Evolutionary conservation across 2,113 vertebrate species (phyloP).

Genomic region (Chiloscyllium plagiosum): DNA sequence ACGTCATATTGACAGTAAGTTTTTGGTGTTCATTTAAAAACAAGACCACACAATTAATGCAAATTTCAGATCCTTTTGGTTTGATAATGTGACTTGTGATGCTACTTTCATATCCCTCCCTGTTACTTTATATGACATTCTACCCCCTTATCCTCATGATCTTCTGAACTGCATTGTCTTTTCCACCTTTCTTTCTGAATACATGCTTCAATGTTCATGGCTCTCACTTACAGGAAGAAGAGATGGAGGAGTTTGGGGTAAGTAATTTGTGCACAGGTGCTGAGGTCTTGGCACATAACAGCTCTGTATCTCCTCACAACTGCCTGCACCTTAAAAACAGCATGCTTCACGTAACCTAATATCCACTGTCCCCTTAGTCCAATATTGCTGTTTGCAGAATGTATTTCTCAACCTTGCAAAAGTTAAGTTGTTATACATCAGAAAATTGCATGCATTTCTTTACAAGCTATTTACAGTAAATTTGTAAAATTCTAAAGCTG

Average conservation of each 20-base stretch:
- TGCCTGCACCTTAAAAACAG: conserved; percentile 62
- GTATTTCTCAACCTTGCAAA: background rate
- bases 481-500: background rate
- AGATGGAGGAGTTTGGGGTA: conserved; percentile 99
- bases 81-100: background rate
- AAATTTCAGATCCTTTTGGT: background rate
- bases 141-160: conserved; percentile 55
- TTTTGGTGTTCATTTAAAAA: background rate
- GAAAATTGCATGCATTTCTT: conserved; percentile 34
- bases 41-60: background rate
- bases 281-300: conserved; percentile 48
- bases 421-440: background rate
- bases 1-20: background rate
- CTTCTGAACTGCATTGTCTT: conserved; percentile 65
- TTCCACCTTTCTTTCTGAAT: conserved; percentile 68
- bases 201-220: conserved; percentile 92
- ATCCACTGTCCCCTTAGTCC: background rate
- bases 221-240: conserved; percentile 99
- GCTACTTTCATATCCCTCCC: conserved; percentile 53
- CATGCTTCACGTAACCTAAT: conserved; percentile 64
- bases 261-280: conserved; percentile 67
- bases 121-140: conserved; percentile 40
- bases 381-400: conserved; percentile 24
- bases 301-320: conserved; percentile 61
- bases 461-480: background rate